Base-by-base conservation (phyloP, 2,888 invertebrate genomes). In the Leptarthrus brevirostris region DNA sequence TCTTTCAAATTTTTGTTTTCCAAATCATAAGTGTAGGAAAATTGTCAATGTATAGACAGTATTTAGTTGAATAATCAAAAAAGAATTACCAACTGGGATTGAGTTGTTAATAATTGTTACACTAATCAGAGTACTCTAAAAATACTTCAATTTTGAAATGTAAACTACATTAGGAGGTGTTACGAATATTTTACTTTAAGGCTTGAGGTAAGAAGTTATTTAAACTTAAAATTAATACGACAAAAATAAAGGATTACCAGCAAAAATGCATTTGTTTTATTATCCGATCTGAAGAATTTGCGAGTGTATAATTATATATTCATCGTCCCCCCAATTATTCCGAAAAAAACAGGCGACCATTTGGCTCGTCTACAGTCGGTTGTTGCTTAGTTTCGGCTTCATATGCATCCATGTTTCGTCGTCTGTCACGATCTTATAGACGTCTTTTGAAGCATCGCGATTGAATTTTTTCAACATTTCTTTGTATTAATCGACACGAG, bases 71-170 rank as follows among this genome's bases (percentile, higher is more conserved):
- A 49, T 24, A 58, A 34, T 8, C 36, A 64, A 58, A 53, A 53
- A 73, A 64, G 44, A 72, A 75, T 64, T 76, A 76, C 72, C 64
- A 58, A 66, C 58, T 73, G 71, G 56, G 71, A 49, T 71, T 49
- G 34, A 70, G n/a, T 30, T 74, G 58, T 72, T 30, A 30, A 30
- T 30, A 30, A 30, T 30, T 30, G 30, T 30, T 30, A 30, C 8
- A 30, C 4, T 30, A 30, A 30, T 30, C 30, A 8, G 3, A 30
- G 4, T 30, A 30, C 3, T 30, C 8, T 5, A 30, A 30, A 3
- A 30, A 8, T 3, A 30, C 8, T 70, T 61, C 30, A 53, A 74
- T 34, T n/a, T 30, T 14, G 56, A 70, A 24, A 40, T 40, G 40
- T 26, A 12, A 58, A 30, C 8, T 14, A 40, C 34, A 20, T 69